phyloP scores from a whole-genome alignment of 2,888 invertebrate species.

The Melangyna quadrimaculata region DNA sequence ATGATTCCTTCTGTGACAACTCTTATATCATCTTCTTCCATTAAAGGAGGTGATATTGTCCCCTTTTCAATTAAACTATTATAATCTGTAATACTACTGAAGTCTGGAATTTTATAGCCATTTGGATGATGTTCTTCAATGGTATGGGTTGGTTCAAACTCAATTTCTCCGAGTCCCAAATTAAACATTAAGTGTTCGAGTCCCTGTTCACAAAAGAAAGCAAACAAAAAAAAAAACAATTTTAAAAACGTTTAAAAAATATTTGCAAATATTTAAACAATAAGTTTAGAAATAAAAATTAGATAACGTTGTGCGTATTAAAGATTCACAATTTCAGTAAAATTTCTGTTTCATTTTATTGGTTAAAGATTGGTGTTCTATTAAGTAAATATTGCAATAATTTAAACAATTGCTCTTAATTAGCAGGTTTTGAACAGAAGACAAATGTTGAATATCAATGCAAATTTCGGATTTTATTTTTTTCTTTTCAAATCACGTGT shows the following conservation, averaged over 20 bases:
- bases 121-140: constrained; percentile 78
- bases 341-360: no score
- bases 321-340: no score
- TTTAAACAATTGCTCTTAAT: no score
- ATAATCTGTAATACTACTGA: constrained; percentile 57
- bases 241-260: background rate
- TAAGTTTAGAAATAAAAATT: background rate
- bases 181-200: constrained; percentile 86
- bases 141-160: constrained; percentile 81
- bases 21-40: constrained; percentile 70
- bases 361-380: no score
- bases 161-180: constrained; percentile 85
- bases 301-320: no score
- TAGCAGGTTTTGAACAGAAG: no score
- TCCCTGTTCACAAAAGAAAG: constrained; percentile 81
- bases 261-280: background rate
- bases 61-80: constrained; percentile 73
- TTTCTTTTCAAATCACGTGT: no score
- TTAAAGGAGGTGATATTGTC: constrained; percentile 64
- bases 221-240: background rate
- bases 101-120: constrained; percentile 74
- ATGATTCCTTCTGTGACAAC: constrained; percentile 28
- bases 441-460: no score
- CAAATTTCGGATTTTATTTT: no score
- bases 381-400: no score